Conservation (phyloP, 2,888 invertebrate species). For the Parasteatoda lunata region DNA sequence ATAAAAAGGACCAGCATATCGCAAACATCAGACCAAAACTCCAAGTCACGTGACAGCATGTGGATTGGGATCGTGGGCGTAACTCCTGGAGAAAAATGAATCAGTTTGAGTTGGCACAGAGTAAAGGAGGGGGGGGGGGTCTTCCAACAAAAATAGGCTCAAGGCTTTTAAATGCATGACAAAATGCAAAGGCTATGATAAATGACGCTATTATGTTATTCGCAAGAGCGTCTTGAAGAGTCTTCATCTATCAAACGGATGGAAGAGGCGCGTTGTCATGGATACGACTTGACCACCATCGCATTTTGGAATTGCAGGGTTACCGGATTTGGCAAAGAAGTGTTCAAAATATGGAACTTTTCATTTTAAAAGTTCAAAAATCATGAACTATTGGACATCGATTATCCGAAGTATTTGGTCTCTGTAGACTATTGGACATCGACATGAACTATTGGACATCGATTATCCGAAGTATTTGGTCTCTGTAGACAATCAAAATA, state of each 20-base stretch:
- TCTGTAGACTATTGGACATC: too few species aligned
- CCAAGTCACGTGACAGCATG: slow-evolving; percentile 36
- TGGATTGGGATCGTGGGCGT: slow-evolving; percentile 29
- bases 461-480: too few species aligned
- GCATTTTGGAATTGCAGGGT: background rate
- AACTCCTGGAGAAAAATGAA: slow-evolving; percentile 61
- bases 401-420: too few species aligned
- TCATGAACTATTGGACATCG: too few species aligned
- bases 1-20: slow-evolving; percentile 39
- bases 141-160: slow-evolving; percentile 57
- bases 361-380: too few species aligned
- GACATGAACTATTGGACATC: too few species aligned
- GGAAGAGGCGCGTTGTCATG: slow-evolving; percentile 63
- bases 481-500: too few species aligned
- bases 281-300: slow-evolving; percentile 59
- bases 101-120: slow-evolving; percentile 1
- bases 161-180: slow-evolving; percentile 67
- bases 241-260: slow-evolving; percentile 67
- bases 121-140: background rate
- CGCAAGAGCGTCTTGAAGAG: slow-evolving; percentile 64
- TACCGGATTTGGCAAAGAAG: background rate
- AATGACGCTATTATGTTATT: slow-evolving; percentile 68
- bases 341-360: too few species aligned
- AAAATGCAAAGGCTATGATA: slow-evolving; percentile 68
- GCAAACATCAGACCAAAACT: slow-evolving; percentile 16